Percentiles rank a stretch among this genome's conserved stretches.
Evolutionary conservation across 2,113 vertebrate species (phyloP).

Genomic region (Thymallus thymallus): DNA sequence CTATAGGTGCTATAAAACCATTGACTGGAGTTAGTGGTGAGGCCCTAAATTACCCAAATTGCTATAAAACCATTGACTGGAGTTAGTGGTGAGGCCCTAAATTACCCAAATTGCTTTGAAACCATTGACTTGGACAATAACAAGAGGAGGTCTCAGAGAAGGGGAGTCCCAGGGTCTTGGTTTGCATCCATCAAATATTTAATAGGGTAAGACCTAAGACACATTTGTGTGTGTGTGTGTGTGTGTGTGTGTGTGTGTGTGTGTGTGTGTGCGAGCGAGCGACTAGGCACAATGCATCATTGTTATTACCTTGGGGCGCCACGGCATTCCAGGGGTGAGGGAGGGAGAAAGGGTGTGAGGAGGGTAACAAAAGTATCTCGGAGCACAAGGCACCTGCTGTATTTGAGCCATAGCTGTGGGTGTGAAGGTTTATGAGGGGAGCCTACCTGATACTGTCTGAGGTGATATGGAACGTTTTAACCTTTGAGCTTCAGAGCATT

Average conservation of each 20-base stretch:
- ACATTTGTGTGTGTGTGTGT: neutral
- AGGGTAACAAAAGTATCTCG: neutral
- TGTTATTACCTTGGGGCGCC: too few species aligned
- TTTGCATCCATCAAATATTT: neutral
- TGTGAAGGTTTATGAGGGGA: neutral
- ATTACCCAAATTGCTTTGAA: neutral
- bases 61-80: slow-evolving; percentile 30
- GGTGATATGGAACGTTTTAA: neutral
- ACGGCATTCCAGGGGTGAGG: too few species aligned
- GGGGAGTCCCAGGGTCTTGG: neutral
- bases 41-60: slow-evolving; percentile 4
- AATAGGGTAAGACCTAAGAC: neutral
- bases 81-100: slow-evolving; percentile 4
- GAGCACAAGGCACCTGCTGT: neutral
- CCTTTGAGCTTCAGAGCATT: neutral
- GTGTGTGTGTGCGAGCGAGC: neutral
- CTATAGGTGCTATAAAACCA: slow-evolving; percentile 28
- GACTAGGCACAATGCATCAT: too few species aligned
- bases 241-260: neutral
- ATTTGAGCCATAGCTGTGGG: neutral
- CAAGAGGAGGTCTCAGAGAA: slow-evolving; percentile 12
- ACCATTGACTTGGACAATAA: too few species aligned
- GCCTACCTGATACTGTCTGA: neutral
- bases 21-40: slow-evolving; percentile 1
- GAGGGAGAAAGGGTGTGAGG: neutral